Conservation (phyloP, 2,888 invertebrate species). For the Dolichomitus sp. region DNA sequence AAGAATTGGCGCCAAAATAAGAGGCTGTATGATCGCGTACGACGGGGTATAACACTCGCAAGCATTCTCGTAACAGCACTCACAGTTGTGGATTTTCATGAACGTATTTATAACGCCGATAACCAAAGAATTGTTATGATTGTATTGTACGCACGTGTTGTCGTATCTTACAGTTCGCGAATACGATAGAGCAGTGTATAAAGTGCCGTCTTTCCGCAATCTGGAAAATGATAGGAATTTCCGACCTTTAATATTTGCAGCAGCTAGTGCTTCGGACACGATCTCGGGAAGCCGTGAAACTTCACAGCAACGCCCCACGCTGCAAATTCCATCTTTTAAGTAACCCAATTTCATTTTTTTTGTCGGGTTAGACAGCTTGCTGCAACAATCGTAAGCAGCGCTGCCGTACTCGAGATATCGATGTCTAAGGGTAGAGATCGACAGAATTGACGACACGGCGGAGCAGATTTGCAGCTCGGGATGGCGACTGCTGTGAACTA, state of each 20-base stretch:
- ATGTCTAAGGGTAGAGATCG: conserved; percentile 1
- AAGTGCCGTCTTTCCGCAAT: conserved; percentile 20
- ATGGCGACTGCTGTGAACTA: conserved; percentile 36
- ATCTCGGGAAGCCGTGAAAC: not conserved
- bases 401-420: conserved; percentile 16
- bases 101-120: too few species aligned
- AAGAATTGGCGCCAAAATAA: conserved; percentile 8
- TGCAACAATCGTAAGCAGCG: conserved; percentile 26
- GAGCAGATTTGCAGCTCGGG: conserved; percentile 51
- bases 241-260: not conserved
- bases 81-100: conserved; percentile 22
- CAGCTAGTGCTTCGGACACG: conserved; percentile 1
- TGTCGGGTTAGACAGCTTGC: conserved; percentile 2
- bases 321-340: not conserved
- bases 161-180: conserved; percentile 2
- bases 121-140: too few species aligned
- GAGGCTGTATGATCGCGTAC: conserved; percentile 20
- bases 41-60: conserved; percentile 21
- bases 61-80: conserved; percentile 17
- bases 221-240: conserved; percentile 38
- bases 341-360: conserved; percentile 18
- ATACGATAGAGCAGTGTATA: conserved; percentile 41
- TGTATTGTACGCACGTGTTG: too few species aligned
- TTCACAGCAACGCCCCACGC: not conserved
- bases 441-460: conserved; percentile 16